Percentiles rank a stretch among this genome's conserved stretches.
These are phyloP conservation scores for Steinernema khuongi DNA, from an alignment of 1,140 invertebrate genomes.

Conservation along the genomic window DNA sequence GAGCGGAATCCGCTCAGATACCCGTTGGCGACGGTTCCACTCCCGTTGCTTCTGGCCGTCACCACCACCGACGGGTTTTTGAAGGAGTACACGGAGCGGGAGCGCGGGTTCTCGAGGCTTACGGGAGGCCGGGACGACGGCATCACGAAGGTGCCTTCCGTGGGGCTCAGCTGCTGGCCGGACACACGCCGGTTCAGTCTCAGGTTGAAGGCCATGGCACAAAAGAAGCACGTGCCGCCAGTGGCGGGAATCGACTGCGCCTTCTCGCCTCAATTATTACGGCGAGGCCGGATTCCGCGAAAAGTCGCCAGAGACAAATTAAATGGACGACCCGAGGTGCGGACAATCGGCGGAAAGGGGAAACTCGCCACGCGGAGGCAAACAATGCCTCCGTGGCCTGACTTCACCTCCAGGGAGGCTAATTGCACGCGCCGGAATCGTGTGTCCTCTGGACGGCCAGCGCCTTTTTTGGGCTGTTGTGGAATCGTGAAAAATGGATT, in stretches of 20 bases:
- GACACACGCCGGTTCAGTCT: background rate
- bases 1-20: background rate
- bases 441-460: background rate
- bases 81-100: background rate
- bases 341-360: background rate
- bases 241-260: background rate
- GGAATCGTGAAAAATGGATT: no score
- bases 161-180: background rate
- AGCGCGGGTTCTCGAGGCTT: background rate
- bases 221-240: background rate
- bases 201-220: background rate
- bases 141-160: background rate
- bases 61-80: background rate
- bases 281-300: background rate
- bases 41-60: background rate
- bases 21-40: background rate
- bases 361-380: background rate
- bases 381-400: background rate
- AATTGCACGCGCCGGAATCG: background rate
- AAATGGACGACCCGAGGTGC: background rate
- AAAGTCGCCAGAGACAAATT: constrained; percentile 7
- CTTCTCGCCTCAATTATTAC: no score
- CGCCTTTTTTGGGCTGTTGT: no score
- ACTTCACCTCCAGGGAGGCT: background rate
- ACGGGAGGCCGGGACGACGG: background rate